These are phyloP conservation scores for Psilopogon haemacephalus DNA, from an alignment of 2,113 vertebrate species.

Conservation along the genomic window DNA sequence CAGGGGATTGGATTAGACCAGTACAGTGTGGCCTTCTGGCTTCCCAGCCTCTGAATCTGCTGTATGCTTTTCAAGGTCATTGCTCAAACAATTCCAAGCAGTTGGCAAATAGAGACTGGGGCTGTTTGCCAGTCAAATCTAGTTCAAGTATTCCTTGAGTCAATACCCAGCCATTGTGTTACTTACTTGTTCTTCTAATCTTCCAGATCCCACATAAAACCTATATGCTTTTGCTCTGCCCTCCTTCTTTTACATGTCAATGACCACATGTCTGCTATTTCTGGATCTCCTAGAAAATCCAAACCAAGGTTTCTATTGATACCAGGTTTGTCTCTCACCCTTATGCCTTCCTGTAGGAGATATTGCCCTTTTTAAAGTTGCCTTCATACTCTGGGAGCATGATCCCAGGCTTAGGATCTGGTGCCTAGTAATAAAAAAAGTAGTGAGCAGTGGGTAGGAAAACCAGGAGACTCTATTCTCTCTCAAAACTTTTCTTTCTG, in stretches of 20 bases:
- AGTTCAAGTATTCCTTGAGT: slow-evolving; percentile 65
- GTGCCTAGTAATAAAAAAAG: not conserved
- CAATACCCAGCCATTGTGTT: slow-evolving; percentile 65
- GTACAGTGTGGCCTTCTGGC: slow-evolving; percentile 8
- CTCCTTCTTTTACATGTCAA: slow-evolving; percentile 33
- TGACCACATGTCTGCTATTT: slow-evolving; percentile 45
- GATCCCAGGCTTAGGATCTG: not conserved
- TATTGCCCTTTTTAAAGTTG: not conserved
- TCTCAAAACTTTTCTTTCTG: not conserved
- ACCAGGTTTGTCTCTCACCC: not conserved
- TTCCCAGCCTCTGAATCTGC: slow-evolving; percentile 27
- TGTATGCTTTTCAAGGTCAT: slow-evolving; percentile 64
- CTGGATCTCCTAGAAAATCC: slow-evolving; percentile 42
- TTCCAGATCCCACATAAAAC: slow-evolving; percentile 53
- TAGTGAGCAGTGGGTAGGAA: not conserved
- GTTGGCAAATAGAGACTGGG: slow-evolving; percentile 62
- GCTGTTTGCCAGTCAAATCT: slow-evolving; percentile 62
- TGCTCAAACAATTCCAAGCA: slow-evolving; percentile 65
- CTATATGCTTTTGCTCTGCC: slow-evolving; percentile 44
- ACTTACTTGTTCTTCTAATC: slow-evolving; percentile 68
- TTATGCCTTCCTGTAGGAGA: not conserved
- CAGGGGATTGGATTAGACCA: slow-evolving; percentile 14
- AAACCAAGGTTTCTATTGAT: not conserved
- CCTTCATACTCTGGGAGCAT: not conserved
- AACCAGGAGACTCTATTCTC: not conserved